Conservation (phyloP, 2,888 invertebrate genomes). For the Eristalis arbustorum region DNA sequence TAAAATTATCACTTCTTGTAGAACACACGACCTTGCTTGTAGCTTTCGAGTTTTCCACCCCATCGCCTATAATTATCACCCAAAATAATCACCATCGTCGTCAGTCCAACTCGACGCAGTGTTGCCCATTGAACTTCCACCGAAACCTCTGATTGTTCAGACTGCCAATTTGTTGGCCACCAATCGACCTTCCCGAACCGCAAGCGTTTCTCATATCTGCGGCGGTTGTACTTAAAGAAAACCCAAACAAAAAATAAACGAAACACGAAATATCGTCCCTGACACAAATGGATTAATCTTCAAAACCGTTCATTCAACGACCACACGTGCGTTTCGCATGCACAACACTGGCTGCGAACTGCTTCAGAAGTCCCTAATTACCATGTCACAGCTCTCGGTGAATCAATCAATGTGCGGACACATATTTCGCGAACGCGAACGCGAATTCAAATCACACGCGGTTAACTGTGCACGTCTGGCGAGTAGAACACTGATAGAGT, state of each 20-base stretch:
- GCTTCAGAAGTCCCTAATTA: not conserved
- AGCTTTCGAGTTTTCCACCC: not conserved
- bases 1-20: too few relatives aligned
- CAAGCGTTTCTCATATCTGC: not conserved
- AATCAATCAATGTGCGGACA: slow-evolving; percentile 7
- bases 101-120: not conserved
- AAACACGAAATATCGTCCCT: slow-evolving; percentile 37
- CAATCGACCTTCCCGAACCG: not conserved
- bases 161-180: not conserved
- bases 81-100: not conserved
- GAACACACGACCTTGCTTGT: too few relatives aligned
- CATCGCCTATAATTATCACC: not conserved
- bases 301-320: slow-evolving; percentile 19
- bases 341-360: too few relatives aligned
- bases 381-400: not conserved
- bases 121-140: not conserved
- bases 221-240: not conserved
- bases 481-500: slow-evolving; percentile 48
- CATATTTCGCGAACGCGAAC: slow-evolving; percentile 36
- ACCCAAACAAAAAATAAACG: not conserved
- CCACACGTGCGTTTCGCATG: not conserved
- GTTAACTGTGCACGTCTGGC: slow-evolving; percentile 15
- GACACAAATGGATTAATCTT: slow-evolving; percentile 42
- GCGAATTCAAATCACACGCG: slow-evolving; percentile 61
- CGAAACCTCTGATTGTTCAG: not conserved